These are phyloP conservation scores for Phortica magna DNA, from an alignment of 2,888 invertebrate species.

Conservation along the genomic window DNA sequence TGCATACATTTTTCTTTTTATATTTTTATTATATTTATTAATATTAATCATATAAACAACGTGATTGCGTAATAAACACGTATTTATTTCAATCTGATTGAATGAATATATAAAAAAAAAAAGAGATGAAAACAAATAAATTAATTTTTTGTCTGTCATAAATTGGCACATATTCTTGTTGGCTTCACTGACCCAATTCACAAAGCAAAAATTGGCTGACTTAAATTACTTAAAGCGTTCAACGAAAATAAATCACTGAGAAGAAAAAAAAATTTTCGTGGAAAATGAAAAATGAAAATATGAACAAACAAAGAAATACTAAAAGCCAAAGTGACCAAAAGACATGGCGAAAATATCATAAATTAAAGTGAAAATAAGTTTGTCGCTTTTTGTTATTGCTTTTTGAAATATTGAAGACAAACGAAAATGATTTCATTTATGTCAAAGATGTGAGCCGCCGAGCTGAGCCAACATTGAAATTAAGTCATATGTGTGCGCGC, in stretches of 20 bases:
- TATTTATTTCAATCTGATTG: background rate
- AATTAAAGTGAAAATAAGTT: background rate
- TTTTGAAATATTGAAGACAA: background rate
- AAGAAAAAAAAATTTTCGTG: background rate
- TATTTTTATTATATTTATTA: background rate
- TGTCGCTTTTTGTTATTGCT: background rate
- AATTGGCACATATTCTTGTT: background rate
- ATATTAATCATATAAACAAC: background rate
- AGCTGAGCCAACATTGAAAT: background rate
- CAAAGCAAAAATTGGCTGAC: constrained; percentile 3
- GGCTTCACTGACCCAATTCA: background rate
- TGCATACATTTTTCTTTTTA: background rate
- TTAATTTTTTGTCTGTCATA: background rate
- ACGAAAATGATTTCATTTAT: background rate
- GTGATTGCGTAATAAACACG: constrained; percentile 9
- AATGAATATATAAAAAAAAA: background rate
- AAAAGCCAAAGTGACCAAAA: background rate
- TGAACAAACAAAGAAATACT: background rate
- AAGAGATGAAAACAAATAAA: background rate
- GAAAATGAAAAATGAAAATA: background rate
- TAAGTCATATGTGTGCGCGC: background rate
- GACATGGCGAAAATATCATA: background rate
- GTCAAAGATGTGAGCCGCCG: background rate
- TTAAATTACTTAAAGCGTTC: constrained; percentile 9
- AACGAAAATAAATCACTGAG: background rate